Evolutionary conservation across 2,113 vertebrate species (phyloP).

Genomic region (Acanthochromis polyacanthus): DNA sequence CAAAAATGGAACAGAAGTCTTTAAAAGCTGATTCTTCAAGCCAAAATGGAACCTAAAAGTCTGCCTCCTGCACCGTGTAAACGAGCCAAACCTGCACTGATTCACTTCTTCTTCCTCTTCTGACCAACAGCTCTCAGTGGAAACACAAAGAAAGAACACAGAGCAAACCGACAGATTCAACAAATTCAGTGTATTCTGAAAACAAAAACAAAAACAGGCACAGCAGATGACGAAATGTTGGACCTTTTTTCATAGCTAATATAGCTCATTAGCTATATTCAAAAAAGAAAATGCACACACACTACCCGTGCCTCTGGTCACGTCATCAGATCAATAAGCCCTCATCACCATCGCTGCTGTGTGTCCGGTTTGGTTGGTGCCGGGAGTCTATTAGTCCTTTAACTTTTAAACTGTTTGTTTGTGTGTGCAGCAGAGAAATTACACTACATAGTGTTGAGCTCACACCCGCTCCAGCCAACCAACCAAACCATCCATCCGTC

Average conservation of each 20-base stretch:
- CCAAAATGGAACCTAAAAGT: too few relatives aligned
- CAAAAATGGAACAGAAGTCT: too few relatives aligned
- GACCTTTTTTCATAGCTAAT: too few relatives aligned
- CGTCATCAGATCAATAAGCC: constrained; percentile 8
- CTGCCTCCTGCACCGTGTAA: not conserved
- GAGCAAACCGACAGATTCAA: constrained; percentile 43
- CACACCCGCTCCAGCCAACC: not conserved
- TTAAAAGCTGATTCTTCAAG: not conserved
- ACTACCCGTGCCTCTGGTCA: not conserved
- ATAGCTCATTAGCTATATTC: constrained; percentile 39
- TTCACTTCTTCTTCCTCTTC: not conserved
- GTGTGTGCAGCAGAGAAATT: constrained; percentile 51
- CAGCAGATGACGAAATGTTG: constrained; percentile 61
- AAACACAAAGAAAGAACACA: constrained; percentile 58
- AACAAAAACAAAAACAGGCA: constrained; percentile 53
- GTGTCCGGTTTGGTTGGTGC: constrained; percentile 73
- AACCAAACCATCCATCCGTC: too few relatives aligned
- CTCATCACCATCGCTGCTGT: constrained; percentile 7
- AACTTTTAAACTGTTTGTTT: constrained; percentile 43
- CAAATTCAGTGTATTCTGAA: constrained; percentile 69
- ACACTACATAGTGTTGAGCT: constrained; percentile 30
- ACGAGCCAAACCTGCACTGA: constrained; percentile 16
- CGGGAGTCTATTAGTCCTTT: constrained; percentile 43
- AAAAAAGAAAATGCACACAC: constrained; percentile 25
- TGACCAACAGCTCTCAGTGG: constrained; percentile 36